phyloP scores from a whole-genome alignment of 2,113 vertebrate species.

The Sinocyclocheilus maitianheensis region DNA sequence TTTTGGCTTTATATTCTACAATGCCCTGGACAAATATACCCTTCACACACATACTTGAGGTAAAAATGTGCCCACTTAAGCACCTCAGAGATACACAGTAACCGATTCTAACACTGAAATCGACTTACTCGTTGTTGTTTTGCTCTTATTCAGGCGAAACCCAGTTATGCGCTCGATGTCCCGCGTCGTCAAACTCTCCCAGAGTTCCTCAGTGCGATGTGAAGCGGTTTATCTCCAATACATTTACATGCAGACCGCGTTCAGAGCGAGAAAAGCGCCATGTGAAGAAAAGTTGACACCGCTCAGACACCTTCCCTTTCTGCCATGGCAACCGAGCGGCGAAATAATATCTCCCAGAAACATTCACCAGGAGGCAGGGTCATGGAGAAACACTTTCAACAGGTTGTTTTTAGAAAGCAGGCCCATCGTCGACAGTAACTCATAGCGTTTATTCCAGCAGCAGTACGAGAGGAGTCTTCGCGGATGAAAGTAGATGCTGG shows the following conservation, averaged over 20 bases:
- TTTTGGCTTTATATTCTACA: not conserved
- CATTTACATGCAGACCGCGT: slow-evolving; percentile 15
- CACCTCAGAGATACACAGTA: not conserved
- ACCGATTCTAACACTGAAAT: not conserved
- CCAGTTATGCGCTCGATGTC: not conserved
- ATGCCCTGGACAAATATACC: not conserved
- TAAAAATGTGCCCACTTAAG: not conserved
- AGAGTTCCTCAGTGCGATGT: not conserved
- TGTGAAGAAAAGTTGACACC: not conserved
- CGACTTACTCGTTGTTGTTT: not conserved
- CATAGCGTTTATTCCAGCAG: not conserved
- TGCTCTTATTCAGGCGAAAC: not conserved
- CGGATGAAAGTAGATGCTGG: slow-evolving; percentile 70
- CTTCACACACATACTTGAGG: not conserved
- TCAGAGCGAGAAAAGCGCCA: slow-evolving; percentile 8
- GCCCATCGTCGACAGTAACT: not conserved
- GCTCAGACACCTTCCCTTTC: slow-evolving; percentile 28
- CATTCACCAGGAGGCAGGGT: slow-evolving; percentile 21
- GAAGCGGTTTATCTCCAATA: not conserved
- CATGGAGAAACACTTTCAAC: not conserved
- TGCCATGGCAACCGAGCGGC: slow-evolving; percentile 55
- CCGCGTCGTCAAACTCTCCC: not conserved
- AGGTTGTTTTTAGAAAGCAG: slow-evolving; percentile 18
- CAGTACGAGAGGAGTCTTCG: slow-evolving; percentile 22
- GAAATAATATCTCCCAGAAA: slow-evolving; percentile 42